Conservation (phyloP, 2,888 invertebrate species). For the Ditylenchus weischeri region DNA sequence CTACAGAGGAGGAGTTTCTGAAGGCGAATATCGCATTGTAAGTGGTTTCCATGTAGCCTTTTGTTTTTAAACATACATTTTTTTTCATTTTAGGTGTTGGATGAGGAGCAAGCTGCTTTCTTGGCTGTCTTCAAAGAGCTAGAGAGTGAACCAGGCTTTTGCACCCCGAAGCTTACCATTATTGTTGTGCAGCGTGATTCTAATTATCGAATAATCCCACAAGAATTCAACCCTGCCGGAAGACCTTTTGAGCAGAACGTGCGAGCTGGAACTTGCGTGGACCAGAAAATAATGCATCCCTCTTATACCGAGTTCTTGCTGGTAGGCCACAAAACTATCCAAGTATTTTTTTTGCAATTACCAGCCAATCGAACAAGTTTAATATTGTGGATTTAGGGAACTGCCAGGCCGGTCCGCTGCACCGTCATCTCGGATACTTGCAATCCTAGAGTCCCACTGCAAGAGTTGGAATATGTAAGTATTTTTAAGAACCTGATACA, state of each 20-base stretch:
- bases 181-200: constrained; percentile 36
- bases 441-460: constrained; percentile 16
- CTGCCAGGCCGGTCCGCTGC: constrained; percentile 37
- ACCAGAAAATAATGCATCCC: constrained; percentile 30
- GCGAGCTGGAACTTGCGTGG: constrained; percentile 35
- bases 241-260: constrained; percentile 32
- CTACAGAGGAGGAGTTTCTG: constrained; percentile 38
- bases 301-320: constrained; percentile 37
- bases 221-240: constrained; percentile 4
- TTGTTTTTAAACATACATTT: too few relatives aligned
- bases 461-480: constrained; percentile 15
- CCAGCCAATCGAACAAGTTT: neutral
- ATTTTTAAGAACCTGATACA: too few relatives aligned
- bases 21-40: constrained; percentile 33
- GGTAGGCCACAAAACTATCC: constrained; percentile 34
- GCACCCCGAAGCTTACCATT: constrained; percentile 26
- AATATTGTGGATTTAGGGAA: constrained; percentile 31
- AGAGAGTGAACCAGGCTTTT: neutral
- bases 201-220: constrained; percentile 35
- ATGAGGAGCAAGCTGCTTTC: constrained; percentile 16
- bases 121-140: constrained; percentile 20
- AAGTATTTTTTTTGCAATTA: constrained; percentile 19
- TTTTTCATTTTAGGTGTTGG: constrained; percentile 19
- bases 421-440: constrained; percentile 30
- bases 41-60: too few relatives aligned